Base-by-base conservation (phyloP, 2,888 invertebrate species). In the Melinopterus prodromus region DNA sequence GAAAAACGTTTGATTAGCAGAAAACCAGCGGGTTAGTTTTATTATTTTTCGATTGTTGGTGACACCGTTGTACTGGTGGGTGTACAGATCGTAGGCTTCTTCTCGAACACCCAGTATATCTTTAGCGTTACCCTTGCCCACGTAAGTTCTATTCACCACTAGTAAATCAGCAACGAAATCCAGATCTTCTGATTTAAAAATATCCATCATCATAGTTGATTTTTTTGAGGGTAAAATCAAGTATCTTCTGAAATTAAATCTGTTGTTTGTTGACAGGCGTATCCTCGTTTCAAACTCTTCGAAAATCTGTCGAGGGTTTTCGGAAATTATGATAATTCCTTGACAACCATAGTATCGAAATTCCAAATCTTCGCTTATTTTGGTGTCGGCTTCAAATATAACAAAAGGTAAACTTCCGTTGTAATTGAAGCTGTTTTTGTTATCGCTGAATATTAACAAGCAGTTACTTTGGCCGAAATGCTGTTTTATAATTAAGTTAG, bases 21-120 rank as follows among this genome's bases (percentile, higher is more conserved):
- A 81, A 82, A 83, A 80, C 86, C 86, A 86, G 35, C 77, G 80
- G 80, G 86, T 85, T 16, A 86, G 72, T 53, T 71, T 53, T 4
- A 80, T 16, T n/a, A 76, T 70, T 14, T 76, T 38, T 0, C 7
- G 26, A 26, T 38, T 38, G 6, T 16, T 38, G 6, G 14, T 38
- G 26, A 16, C 37, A 9, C 80, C 80, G 4, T 77, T 69, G n/a
- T 77, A 80, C 35, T 77, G 71, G 72, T 80, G 80, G 6, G 80
- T 80, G 26, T 74, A 74, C 12, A 80, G 26, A 15, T 77, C 77
- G 69, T 77, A 72, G 9, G 26, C 35, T 6, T 16, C 71, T 15
- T 77, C 71, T 9, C 35, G 16, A 12, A 69, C 71, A 16, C 36
- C 76, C 14, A 77, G 14, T 35, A 26, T 26, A 38, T 53, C 53